These are phyloP conservation scores for Brachycybe producta DNA, from an alignment of 2,888 invertebrate genomes.

Conservation along the genomic window DNA sequence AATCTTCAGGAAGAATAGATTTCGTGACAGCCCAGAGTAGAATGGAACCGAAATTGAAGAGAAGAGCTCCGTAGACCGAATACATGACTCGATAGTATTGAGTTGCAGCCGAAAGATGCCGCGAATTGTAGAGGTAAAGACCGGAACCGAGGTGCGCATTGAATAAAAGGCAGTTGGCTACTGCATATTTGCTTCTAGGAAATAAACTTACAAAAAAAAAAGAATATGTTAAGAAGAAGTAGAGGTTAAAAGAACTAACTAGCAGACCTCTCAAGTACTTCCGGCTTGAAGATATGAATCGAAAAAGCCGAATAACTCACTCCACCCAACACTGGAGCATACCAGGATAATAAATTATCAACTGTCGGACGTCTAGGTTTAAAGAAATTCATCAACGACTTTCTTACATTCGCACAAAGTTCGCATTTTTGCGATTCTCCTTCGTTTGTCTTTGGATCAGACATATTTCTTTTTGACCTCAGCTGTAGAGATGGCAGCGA, in stretches of 20 bases:
- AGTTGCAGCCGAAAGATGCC: constrained; percentile 26
- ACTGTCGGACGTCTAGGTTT: constrained; percentile 7
- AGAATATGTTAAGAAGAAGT: neutral
- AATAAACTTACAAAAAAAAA: constrained; percentile 8
- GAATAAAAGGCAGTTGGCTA: constrained; percentile 35
- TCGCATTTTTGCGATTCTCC: too few species aligned
- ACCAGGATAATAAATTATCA: constrained; percentile 16
- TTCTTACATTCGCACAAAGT: too few species aligned
- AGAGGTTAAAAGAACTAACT: neutral
- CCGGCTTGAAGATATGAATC: constrained; percentile 72
- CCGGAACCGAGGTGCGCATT: constrained; percentile 39
- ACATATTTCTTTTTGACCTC: too few species aligned
- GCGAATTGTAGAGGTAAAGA: constrained; percentile 34
- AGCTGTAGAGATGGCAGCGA: too few species aligned
- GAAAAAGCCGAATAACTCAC: constrained; percentile 64
- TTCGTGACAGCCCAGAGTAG: constrained; percentile 37
- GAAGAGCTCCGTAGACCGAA: constrained; percentile 34
- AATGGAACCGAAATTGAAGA: constrained; percentile 41
- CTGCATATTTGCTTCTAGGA: constrained; percentile 17
- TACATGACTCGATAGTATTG: constrained; percentile 29
- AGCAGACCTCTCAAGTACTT: constrained; percentile 52
- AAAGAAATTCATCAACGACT: neutral
- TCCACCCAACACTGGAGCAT: constrained; percentile 39
- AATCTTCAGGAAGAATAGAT: constrained; percentile 31
- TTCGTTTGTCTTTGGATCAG: too few species aligned